phyloP scores from a whole-genome alignment of 1,140 invertebrate genomes.

The Frieseomelitta varia region DNA sequence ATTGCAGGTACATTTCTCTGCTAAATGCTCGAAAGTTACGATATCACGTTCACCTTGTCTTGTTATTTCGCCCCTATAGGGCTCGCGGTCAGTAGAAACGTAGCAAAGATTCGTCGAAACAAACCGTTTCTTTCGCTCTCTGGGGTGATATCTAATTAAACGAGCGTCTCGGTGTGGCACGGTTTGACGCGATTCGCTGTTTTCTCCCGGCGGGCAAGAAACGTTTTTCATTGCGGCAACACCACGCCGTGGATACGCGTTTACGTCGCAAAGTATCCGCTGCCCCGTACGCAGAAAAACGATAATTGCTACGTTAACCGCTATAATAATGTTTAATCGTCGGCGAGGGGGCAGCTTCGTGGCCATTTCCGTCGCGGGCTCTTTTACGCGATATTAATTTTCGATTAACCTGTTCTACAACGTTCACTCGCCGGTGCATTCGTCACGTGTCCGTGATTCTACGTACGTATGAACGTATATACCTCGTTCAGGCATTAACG shows the following conservation, averaged over 20 bases:
- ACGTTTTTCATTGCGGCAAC: constrained; percentile 15
- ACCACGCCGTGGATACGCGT: background rate
- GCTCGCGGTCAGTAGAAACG: no score
- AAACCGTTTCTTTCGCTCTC: background rate
- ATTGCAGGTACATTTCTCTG: no score
- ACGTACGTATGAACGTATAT: no score
- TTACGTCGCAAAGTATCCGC: constrained; percentile 8
- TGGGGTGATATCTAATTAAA: constrained; percentile 14
- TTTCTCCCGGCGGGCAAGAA: constrained; percentile 20
- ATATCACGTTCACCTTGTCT: no score
- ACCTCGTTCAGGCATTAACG: background rate
- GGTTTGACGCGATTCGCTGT: constrained; percentile 21
- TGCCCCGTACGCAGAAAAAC: constrained; percentile 41
- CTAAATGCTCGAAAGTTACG: no score
- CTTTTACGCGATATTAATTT: constrained; percentile 33
- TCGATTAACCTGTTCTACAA: constrained; percentile 22
- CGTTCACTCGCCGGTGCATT: background rate
- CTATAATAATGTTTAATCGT: constrained; percentile 63
- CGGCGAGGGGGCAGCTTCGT: constrained; percentile 3
- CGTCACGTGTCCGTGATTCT: background rate
- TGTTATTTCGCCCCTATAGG: no score
- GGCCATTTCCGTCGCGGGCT: background rate
- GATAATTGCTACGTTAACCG: constrained; percentile 60
- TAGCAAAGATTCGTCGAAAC: background rate
- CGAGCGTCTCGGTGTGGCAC: constrained; percentile 8